These are phyloP conservation scores for Gymnoscopelus braueri DNA, from an alignment of 2,797 vertebrate genomes.

Conservation along the genomic window DNA sequence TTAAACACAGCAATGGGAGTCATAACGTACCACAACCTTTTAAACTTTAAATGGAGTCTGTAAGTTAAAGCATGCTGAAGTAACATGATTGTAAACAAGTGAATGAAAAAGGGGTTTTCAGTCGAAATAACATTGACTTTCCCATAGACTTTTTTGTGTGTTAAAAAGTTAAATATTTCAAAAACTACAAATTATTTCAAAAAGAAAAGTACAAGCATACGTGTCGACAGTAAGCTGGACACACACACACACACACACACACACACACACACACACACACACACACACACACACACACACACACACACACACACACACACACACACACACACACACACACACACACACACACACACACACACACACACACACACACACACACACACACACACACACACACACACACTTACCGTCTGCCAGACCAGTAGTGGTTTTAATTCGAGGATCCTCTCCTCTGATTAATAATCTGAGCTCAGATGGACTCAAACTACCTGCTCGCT, in stretches of 20 bases:
- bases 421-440: conserved; percentile 54
- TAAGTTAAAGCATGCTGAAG: no score
- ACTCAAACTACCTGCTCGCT: not conserved
- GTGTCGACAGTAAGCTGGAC: no score
- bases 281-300: conserved; percentile 1
- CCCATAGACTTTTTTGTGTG: no score
- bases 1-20: no score
- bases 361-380: not conserved
- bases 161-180: no score
- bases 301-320: not conserved
- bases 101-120: no score
- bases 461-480: conserved; percentile 48
- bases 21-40: no score
- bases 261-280: not conserved
- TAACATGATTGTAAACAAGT: no score
- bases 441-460: conserved; percentile 55
- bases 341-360: not conserved
- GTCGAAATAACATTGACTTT: no score
- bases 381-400: not conserved
- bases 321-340: not conserved
- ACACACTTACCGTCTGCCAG: conserved; percentile 51
- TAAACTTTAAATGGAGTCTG: no score
- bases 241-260: not conserved
- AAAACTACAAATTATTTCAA: no score
- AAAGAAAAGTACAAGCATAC: no score